Base-by-base conservation (phyloP, 2,113 vertebrate genomes). In the Psammodynastes pulverulentus region DNA sequence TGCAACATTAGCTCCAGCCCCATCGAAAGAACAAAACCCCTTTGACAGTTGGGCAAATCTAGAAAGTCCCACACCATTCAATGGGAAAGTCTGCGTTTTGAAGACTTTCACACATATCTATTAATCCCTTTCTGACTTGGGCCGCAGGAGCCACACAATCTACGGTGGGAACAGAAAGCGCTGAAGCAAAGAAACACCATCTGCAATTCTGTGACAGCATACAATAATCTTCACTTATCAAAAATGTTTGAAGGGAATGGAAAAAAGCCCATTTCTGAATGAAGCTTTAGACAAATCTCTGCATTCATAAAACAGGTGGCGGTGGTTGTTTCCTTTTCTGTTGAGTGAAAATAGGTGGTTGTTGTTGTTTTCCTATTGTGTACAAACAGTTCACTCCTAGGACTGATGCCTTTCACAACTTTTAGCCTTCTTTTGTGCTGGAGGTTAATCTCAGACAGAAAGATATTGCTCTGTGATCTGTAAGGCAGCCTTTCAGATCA, bases 51-150 rank as follows among this genome's bases (percentile, higher is more conserved):
- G 12, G 91, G 88, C 85, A 39, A 46, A 0, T 0, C 48, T 0
- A 8, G 45, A 9, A 91, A 39, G 19, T 86, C 3, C 26, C n/a
- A 92, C 48, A 24, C 23, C 26, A 43, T 3, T 88, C 45, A 86
- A 91, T 89, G 67, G 79, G 53, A 0, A 53, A 84, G 51, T 48
- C 4, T 26, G 5, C 0, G 4, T 34, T 89, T 87, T 89, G 87
- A 87, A 79, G 56, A 39, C 8, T 90, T 94, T 93, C 87, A 48
- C n/a, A 92, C 39, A 29, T 39, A 6, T 46, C 0, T 24, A n/a
- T 45, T 94, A 52, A 90, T 92, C 67, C 86, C 8, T 62, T 89
- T 39, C 67, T 88, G 21, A 86, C 89, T 95, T 39, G 26, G 84
- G 13, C 56, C 7, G 12, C 58, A 92, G 90, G 39, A 88, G 13